Evolutionary conservation across 2,113 vertebrate genomes (phyloP).

Genomic region (Syngnathoides biaculeatus): DNA sequence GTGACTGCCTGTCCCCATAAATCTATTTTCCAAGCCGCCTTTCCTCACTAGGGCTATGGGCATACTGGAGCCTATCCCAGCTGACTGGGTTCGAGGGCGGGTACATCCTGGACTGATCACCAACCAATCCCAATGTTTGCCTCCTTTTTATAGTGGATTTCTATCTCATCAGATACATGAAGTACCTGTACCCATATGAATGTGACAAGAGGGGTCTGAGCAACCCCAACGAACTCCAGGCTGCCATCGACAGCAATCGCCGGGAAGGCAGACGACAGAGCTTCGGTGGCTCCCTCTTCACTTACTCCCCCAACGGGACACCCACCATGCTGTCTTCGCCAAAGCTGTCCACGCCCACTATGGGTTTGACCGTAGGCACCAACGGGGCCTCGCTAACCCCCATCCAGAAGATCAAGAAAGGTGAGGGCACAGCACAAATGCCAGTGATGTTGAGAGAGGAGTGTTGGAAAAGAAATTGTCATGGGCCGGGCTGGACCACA

Average conservation of each 20-base stretch:
- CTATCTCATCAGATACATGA: constrained; percentile 86
- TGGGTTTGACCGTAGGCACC: constrained; percentile 78
- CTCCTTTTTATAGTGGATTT: neutral
- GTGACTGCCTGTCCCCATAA: too few species aligned
- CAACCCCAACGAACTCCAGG: constrained; percentile 95
- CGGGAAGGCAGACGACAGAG: constrained; percentile 89
- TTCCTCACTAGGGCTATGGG: too few species aligned
- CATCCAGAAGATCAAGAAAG: constrained; percentile 91
- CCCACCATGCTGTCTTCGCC: constrained; percentile 87
- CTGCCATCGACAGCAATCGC: constrained; percentile 94
- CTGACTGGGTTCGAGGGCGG: too few species aligned
- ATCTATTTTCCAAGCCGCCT: too few species aligned
- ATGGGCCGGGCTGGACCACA: too few species aligned
- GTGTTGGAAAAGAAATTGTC: neutral
- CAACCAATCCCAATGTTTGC: neutral
- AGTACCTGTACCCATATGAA: constrained; percentile 97
- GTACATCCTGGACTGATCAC: too few species aligned
- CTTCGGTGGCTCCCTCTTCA: constrained; percentile 88
- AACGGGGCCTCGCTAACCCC: constrained; percentile 80
- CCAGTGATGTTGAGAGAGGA: neutral
- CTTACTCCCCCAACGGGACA: constrained; percentile 87
- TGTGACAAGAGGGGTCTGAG: constrained; percentile 92
- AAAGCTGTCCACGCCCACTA: constrained; percentile 76
- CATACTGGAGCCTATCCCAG: too few species aligned
- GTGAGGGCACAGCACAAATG: constrained; percentile 53